phyloP scores from a whole-genome alignment of 2,888 invertebrate genomes.

The Eilema griseolum region DNA sequence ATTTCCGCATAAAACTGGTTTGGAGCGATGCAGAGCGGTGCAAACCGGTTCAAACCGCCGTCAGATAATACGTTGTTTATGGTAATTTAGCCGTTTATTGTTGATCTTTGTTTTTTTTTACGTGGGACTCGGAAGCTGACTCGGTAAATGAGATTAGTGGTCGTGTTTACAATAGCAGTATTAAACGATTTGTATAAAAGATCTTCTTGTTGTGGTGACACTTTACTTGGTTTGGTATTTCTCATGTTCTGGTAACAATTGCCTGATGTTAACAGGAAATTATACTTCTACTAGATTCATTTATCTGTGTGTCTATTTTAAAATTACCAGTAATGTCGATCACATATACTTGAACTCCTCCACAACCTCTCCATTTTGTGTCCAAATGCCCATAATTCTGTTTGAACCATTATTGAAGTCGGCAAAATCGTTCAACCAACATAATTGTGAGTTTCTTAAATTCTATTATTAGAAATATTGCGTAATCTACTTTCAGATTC shows the following conservation, averaged over 20 bases:
- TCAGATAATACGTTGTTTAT: conserved; percentile 83
- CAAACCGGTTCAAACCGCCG: conserved; percentile 74
- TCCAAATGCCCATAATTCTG: too few species aligned
- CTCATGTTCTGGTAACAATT: neutral
- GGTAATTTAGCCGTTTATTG: conserved; percentile 84
- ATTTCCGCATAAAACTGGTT: conserved; percentile 80
- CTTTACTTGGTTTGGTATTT: neutral
- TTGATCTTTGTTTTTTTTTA: conserved; percentile 65
- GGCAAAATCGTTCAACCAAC: too few species aligned
- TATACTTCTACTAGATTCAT: too few species aligned
- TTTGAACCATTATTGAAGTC: too few species aligned
- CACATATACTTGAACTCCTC: too few species aligned
- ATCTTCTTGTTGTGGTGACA: neutral
- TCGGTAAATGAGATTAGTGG: conserved; percentile 74
- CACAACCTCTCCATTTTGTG: too few species aligned
- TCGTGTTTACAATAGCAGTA: conserved; percentile 54
- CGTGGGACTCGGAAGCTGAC: conserved; percentile 75
- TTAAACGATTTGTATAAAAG: conserved; percentile 47
- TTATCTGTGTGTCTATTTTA: too few species aligned
- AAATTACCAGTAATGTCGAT: too few species aligned
- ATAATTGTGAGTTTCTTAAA: too few species aligned
- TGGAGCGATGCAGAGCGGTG: conserved; percentile 34
- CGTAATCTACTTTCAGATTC: too few species aligned
- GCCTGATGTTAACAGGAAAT: neutral
- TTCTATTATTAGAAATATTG: too few species aligned